Percentiles rank a stretch among this genome's conserved stretches.
Conservation (phyloP, 2,888 invertebrate genomes). For the Cybosia mesomella region DNA sequence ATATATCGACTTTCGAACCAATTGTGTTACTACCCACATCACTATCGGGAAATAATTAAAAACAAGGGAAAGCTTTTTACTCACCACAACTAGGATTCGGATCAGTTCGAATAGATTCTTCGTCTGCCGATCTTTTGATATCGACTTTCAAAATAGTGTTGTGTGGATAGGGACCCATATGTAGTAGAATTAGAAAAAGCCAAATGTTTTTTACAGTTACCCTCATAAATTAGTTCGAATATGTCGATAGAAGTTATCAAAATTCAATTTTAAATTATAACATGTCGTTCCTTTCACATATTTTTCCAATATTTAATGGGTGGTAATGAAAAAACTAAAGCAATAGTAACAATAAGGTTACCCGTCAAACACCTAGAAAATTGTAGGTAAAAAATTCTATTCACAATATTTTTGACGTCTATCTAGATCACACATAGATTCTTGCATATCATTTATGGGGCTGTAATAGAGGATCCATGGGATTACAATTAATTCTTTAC, state of each 20-base stretch:
- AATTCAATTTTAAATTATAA: slow-evolving; percentile 26
- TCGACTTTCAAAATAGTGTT: slow-evolving; percentile 12
- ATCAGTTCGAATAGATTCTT: slow-evolving; percentile 9
- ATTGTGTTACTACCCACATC: slow-evolving; percentile 10
- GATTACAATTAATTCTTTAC: slow-evolving; percentile 9
- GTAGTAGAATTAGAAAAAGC: neutral
- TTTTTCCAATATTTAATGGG: slow-evolving; percentile 36
- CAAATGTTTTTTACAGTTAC: neutral
- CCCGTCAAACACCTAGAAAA: slow-evolving; percentile 75
- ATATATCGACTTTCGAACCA: slow-evolving; percentile 42
- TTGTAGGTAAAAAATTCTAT: slow-evolving; percentile 81
- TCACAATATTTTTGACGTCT: slow-evolving; percentile 70
- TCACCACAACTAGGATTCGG: slow-evolving; percentile 24
- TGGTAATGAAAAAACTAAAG: slow-evolving; percentile 45
- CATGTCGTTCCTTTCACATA: slow-evolving; percentile 30
- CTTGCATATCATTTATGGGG: slow-evolving; percentile 34
- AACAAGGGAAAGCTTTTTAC: slow-evolving; percentile 1
- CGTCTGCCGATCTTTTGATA: slow-evolving; percentile 27
- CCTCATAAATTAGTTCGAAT: slow-evolving; percentile 6
- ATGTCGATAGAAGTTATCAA: slow-evolving; percentile 33
- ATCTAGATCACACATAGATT: slow-evolving; percentile 67
- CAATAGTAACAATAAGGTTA: slow-evolving; percentile 71
- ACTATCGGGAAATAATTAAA: neutral
- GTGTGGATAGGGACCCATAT: neutral
- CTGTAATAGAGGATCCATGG: slow-evolving; percentile 8